Evolutionary conservation across 2,797 vertebrate genomes (phyloP), one percentile per base, ranked within the genome.

Genomic region (Bradypus variegatus): DNA sequence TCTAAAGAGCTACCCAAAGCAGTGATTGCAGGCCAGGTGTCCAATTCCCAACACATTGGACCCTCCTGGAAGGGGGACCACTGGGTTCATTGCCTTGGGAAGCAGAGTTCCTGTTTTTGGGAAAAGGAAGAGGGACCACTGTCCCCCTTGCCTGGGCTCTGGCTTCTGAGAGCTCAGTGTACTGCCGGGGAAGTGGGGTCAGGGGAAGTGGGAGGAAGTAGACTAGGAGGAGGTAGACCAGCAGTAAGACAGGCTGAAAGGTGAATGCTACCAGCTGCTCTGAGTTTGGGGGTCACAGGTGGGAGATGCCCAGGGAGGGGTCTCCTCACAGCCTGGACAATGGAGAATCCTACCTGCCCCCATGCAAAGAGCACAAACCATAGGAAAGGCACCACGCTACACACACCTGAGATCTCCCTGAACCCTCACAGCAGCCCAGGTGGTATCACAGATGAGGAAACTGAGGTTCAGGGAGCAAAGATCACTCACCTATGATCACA

Each of bases 311-410:
- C 23, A 12, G 12, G 62, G 53, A 55, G 15, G 12, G 38, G 53
- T 50, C 29, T 83, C 55, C 75, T 13, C 14, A 2, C 60, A 84
- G 58, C 65, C 82, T 38, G 65, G 55, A 29, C 4, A 72, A 65
- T 11, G 69, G 78, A 50, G n/a, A 36, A 16, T 38, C 62, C 58
- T 27, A 8, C 33, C 36, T 23, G 64, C 31, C 58, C 41, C 58
- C 29, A 10, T 0, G 1, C 0, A 55, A 60, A 80, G 14, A 45
- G 80, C 7, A 64, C 50, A 38, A 19, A 0, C 3, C 21, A 45
- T 16, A 19, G 1, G 27, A 73, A 6, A 55, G 48, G 33, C 38
- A 11, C 62, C 0, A 0, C 13, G 82, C 21, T 13, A 1, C 50
- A 58, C 8, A 6, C 5, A 3, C 7, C 58, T 18, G n/a, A 38